Conservation (phyloP, 2,113 vertebrate genomes). For the Thalassoma bifasciatum region DNA sequence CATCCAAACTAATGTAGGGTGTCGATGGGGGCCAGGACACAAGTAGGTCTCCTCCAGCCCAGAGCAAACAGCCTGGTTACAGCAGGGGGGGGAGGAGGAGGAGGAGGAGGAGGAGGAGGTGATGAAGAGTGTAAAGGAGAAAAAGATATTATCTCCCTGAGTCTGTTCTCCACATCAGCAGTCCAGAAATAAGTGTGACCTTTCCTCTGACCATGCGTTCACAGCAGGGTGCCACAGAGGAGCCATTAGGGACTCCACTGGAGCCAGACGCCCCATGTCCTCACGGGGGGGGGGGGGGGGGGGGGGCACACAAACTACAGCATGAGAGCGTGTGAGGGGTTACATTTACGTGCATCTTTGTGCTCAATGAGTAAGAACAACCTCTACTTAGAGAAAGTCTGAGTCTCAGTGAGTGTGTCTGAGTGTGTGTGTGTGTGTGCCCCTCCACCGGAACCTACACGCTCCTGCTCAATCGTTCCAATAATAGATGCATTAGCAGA, state of each 20-base stretch:
- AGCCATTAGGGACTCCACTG: constrained; percentile 66
- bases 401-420: background rate
- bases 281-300: constrained; percentile 11
- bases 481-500: constrained; percentile 61
- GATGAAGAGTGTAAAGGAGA: too few species aligned
- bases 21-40: constrained; percentile 43
- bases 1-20: constrained; percentile 47
- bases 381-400: background rate
- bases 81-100: constrained; percentile 20
- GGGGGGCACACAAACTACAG: constrained; percentile 40
- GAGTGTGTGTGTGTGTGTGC: background rate
- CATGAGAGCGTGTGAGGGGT: constrained; percentile 4
- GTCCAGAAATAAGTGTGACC: constrained; percentile 75
- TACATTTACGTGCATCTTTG: background rate
- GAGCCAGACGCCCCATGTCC: constrained; percentile 39
- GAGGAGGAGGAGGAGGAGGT: background rate
- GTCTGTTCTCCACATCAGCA: constrained; percentile 58
- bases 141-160: constrained; percentile 47
- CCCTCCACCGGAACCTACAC: background rate
- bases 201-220: constrained; percentile 67
- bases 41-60: constrained; percentile 56
- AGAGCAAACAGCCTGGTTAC: constrained; percentile 20
- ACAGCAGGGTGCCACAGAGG: constrained; percentile 55
- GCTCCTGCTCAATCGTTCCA: constrained; percentile 36
- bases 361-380: background rate